Percentiles rank a stretch among this genome's conserved stretches.
Evolutionary conservation across 2,888 invertebrate species (phyloP).

Genomic region (Parnassius mnemosyne): DNA sequence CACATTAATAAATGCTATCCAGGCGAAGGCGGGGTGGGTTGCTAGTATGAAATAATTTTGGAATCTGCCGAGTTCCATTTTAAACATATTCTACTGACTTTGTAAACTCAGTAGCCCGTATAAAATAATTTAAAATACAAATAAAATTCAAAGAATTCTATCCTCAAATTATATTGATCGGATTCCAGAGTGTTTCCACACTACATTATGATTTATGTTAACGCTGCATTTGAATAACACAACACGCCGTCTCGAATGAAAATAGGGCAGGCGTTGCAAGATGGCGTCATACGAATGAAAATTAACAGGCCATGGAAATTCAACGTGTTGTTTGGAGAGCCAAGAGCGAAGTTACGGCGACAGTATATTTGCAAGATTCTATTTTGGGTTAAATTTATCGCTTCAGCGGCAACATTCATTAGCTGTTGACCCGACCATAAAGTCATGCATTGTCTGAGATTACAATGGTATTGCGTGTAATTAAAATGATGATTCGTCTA

Average conservation of each 20-base stretch:
- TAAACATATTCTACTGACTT: too few relatives aligned
- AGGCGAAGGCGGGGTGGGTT: too few relatives aligned
- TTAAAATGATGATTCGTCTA: constrained; percentile 27
- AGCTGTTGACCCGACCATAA: constrained; percentile 20
- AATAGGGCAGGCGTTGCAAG: constrained; percentile 18
- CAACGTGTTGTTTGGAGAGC: neutral
- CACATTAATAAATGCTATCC: too few relatives aligned
- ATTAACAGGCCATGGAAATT: constrained; percentile 20
- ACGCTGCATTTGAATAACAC: constrained; percentile 11
- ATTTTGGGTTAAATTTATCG: constrained; percentile 25
- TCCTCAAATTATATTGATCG: too few relatives aligned
- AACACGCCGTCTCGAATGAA: constrained; percentile 10
- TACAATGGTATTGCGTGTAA: constrained; percentile 30
- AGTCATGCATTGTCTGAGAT: constrained; percentile 20
- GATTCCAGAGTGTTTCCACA: too few relatives aligned
- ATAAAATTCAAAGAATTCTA: too few relatives aligned
- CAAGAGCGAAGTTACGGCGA: constrained; percentile 1
- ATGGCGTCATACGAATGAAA: constrained; percentile 12
- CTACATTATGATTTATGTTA: neutral
- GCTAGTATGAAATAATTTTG: too few relatives aligned
- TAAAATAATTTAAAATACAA: too few relatives aligned
- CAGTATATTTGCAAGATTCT: constrained; percentile 8
- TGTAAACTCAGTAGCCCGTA: too few relatives aligned
- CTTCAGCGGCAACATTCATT: constrained; percentile 10
- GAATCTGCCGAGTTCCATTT: too few relatives aligned